phyloP scores from a whole-genome alignment of 2,888 invertebrate genomes.

The Apamea sordens region DNA sequence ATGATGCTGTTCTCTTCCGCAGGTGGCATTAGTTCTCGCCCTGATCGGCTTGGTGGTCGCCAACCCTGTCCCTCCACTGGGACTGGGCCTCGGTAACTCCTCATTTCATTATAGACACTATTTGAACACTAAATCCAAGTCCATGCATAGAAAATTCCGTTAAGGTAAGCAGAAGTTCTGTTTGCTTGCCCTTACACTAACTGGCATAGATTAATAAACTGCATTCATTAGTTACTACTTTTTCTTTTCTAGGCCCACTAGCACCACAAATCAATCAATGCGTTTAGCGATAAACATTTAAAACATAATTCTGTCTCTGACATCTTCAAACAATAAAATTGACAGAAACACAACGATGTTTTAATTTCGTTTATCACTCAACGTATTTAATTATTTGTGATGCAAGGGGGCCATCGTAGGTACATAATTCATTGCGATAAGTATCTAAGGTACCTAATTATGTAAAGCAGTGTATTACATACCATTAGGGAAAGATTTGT shows the following conservation, averaged over 20 bases:
- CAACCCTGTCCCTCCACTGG: conserved; percentile 75
- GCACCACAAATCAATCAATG: neutral
- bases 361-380: neutral
- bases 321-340: neutral
- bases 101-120: conserved; percentile 68
- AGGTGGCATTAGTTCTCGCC: conserved; percentile 85
- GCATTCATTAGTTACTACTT: neutral
- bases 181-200: conserved; percentile 52
- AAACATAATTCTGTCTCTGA: neutral
- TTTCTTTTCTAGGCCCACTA: neutral
- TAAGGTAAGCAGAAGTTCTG: conserved; percentile 67
- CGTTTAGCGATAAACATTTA: neutral
- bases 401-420: neutral
- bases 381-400: neutral
- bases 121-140: conserved; percentile 70
- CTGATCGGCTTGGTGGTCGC: conserved; percentile 79
- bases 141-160: conserved; percentile 65
- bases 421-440: neutral
- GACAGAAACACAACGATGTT: neutral
- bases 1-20: conserved; percentile 32
- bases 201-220: neutral
- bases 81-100: conserved; percentile 73
- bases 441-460: neutral
- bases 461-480: neutral
- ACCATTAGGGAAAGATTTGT: neutral